Evolutionary conservation across 2,113 vertebrate species (phyloP).

Genomic region (Oryzias melastigma): DNA sequence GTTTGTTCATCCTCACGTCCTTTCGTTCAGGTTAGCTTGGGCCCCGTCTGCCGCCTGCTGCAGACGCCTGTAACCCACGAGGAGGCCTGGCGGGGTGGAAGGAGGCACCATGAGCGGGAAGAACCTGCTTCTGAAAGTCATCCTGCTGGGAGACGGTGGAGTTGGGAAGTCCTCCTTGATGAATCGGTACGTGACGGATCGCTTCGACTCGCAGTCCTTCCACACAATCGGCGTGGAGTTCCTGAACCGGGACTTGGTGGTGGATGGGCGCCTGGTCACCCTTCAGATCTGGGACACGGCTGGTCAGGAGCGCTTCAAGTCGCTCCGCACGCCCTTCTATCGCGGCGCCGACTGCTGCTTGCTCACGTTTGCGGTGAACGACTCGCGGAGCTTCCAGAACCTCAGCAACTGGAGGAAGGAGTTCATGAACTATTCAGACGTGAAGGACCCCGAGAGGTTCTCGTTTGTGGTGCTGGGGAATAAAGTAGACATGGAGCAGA

Average conservation of each 20-base stretch:
- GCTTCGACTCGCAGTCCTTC: conserved; percentile 96
- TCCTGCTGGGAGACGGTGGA: conserved; percentile 94
- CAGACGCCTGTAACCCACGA: conserved; percentile 37
- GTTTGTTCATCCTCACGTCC: background rate
- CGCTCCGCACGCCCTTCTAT: conserved; percentile 95
- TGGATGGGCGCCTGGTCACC: conserved; percentile 92
- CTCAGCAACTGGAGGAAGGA: conserved; percentile 95
- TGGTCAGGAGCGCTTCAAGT: conserved; percentile 96
- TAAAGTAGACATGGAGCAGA: conserved; percentile 89
- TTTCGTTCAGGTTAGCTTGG: conserved; percentile 57
- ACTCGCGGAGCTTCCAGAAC: conserved; percentile 95
- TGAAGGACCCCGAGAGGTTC: conserved; percentile 90
- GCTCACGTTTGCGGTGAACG: conserved; percentile 94
- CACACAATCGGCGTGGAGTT: conserved; percentile 98
- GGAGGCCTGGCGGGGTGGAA: conserved; percentile 45
- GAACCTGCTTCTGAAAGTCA: conserved; percentile 93
- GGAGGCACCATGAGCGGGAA: conserved; percentile 87
- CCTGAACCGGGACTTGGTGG: conserved; percentile 93
- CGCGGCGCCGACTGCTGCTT: conserved; percentile 95
- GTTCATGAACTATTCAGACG: conserved; percentile 92
- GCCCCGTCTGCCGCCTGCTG: conserved; percentile 46
- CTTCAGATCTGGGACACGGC: conserved; percentile 99
- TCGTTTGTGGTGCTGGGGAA: conserved; percentile 96
- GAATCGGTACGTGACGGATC: conserved; percentile 97
- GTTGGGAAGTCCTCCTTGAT: conserved; percentile 97